Conservation (phyloP, 2,797 vertebrate species). For the Enteromius unitaeniatus region DNA sequence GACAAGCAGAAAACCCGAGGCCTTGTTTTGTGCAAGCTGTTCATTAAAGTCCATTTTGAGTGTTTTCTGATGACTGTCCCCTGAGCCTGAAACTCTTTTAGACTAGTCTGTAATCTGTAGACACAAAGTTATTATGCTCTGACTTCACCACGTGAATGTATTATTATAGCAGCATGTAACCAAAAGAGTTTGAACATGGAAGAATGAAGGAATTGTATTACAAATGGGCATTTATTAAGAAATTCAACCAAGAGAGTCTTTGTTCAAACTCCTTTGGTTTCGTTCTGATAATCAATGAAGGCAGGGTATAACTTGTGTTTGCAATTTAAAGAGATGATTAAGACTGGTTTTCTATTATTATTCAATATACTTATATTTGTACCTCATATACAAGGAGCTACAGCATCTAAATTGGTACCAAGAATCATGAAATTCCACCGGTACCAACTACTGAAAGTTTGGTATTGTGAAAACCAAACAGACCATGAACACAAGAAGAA, state of each 20-base stretch:
- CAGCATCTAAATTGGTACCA: background rate
- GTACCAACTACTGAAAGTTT: conserved; percentile 6
- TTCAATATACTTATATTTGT: background rate
- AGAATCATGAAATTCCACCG: background rate
- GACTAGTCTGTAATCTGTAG: conserved; percentile 13
- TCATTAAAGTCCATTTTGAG: conserved; percentile 7
- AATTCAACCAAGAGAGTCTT: background rate
- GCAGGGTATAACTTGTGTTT: background rate
- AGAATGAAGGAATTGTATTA: background rate
- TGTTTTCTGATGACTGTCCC: background rate
- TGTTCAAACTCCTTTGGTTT: background rate
- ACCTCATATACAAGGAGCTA: background rate
- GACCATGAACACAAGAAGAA: background rate
- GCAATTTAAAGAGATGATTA: background rate
- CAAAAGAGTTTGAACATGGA: background rate
- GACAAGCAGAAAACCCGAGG: background rate
- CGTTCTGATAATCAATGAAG: background rate
- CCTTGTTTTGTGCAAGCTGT: background rate
- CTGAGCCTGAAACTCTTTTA: background rate
- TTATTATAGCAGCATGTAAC: conserved; percentile 5
- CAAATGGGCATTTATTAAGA: background rate
- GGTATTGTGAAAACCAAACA: background rate
- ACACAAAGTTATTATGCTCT: background rate
- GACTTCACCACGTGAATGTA: background rate
- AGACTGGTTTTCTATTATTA: background rate